Percentiles rank a stretch among this genome's conserved stretches.
phyloP scores from a whole-genome alignment of 2,888 invertebrate genomes.

The Drosophila tripunctata region DNA sequence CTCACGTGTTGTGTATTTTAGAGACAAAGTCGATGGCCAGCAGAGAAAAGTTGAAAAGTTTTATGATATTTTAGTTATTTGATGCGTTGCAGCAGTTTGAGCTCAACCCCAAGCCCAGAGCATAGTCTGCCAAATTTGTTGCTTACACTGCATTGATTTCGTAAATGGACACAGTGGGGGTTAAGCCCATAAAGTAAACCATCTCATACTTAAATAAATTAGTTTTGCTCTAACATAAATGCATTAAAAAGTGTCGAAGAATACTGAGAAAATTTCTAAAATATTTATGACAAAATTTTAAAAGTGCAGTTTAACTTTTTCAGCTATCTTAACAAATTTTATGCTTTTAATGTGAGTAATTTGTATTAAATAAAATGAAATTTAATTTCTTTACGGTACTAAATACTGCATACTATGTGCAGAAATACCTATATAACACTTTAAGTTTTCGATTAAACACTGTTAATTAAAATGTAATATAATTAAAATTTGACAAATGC shows the following conservation, averaged over 20 bases:
- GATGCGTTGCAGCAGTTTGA: conserved; percentile 47
- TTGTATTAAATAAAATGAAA: too few relatives aligned
- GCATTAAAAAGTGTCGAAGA: too few relatives aligned
- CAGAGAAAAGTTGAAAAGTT: conserved; percentile 64
- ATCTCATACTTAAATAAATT: neutral
- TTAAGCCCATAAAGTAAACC: neutral
- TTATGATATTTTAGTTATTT: conserved; percentile 69
- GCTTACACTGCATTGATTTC: conserved; percentile 44
- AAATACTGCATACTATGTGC: too few relatives aligned
- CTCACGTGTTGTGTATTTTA: neutral
- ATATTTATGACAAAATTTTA: too few relatives aligned
- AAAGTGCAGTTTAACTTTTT: too few relatives aligned
- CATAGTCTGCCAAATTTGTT: conserved; percentile 29
- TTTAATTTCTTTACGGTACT: too few relatives aligned
- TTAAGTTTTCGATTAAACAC: too few relatives aligned
- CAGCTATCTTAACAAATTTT: too few relatives aligned
- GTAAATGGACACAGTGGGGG: conserved; percentile 30
- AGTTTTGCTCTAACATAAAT: too few relatives aligned
- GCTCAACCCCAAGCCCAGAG: conserved; percentile 7
- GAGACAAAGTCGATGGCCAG: conserved; percentile 20
- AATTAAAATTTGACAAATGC: neutral
- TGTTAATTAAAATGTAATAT: neutral
- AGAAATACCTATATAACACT: too few relatives aligned
- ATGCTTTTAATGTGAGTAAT: too few relatives aligned
- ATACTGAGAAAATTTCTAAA: too few relatives aligned